Conservation (phyloP, 2,113 vertebrate genomes). For the Plecturocebus donacophilus region DNA sequence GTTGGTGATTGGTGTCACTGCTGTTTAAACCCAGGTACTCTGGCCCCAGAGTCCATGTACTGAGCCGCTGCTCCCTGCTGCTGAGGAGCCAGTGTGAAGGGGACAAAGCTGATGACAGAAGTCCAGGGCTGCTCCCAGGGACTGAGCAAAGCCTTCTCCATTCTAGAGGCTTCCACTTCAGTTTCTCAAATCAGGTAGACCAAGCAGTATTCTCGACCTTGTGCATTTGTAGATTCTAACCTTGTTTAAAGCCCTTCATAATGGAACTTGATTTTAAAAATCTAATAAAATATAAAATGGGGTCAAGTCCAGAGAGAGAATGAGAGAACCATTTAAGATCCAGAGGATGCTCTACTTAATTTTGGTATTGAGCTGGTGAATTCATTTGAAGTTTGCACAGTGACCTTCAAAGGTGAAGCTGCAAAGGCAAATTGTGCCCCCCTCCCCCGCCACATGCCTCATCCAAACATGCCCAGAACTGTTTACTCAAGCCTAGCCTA, state of each 20-base stretch:
- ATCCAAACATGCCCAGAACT: not conserved
- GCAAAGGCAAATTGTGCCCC: not conserved
- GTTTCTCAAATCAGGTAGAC: not conserved
- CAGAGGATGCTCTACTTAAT: not conserved
- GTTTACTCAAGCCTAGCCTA: not conserved
- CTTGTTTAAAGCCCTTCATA: constrained; percentile 16
- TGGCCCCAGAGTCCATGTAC: not conserved
- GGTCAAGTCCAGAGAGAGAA: constrained; percentile 55
- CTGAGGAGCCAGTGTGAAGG: not conserved
- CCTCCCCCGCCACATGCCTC: too few species aligned
- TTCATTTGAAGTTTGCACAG: not conserved
- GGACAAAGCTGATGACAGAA: not conserved
- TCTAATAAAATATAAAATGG: constrained; percentile 53
- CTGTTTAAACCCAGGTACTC: not conserved
- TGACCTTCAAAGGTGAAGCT: not conserved
- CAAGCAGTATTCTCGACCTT: not conserved
- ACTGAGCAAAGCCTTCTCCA: not conserved
- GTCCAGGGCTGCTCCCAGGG: not conserved
- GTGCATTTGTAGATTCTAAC: not conserved
- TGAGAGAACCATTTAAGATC: not conserved
- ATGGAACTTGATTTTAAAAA: constrained; percentile 62
- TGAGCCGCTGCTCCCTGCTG: not conserved
- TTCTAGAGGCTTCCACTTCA: not conserved
- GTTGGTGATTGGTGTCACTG: too few species aligned
- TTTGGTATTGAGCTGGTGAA: not conserved